Evolutionary conservation across 2,888 invertebrate species (phyloP), one percentile per base, ranked within the genome.

Genomic region (Poecilobothrus nobilitatus): DNA sequence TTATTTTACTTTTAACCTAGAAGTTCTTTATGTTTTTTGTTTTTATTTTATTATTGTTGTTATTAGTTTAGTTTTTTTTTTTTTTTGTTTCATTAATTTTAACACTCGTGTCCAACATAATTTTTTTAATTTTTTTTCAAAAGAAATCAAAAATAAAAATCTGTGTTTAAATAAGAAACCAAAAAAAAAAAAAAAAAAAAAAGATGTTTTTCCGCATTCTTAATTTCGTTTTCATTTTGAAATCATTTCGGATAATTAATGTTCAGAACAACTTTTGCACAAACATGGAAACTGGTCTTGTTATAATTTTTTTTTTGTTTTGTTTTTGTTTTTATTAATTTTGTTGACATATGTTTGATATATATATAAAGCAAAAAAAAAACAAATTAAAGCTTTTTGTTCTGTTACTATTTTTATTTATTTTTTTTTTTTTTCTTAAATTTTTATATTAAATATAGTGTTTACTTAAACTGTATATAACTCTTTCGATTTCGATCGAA

Each of bases 161-260:
- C 41, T 15, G 15, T 12, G 41, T 41, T 15, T 15, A 41, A 41
- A 41, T 41, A 41, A 15, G n/a, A n/a, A n/a, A n/a, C n/a, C n/a
- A n/a, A n/a, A n/a, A n/a, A n/a, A n/a, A n/a, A 18, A 18, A 3
- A 53, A 1, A 18, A 18, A 53, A 18, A 53, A 18, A 53, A 53
- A 53, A 53, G 53, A 53, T 53, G 53, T 53, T 53, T 53, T 53
- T 53, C 53, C 53, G 53, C 53, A 53, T 53, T 53, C 53, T 53
- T 53, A 53, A 53, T 53, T 53, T 53, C 53, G 53, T 53, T 53
- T 53, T 53, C 53, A 53, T 53, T 53, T 53, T 53, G 18, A 53
- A 53, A 53, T n/a, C 18, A 18, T 53, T 53, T n/a, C 15, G 15
- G 18, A 53, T 53, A 53, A 53, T 53, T 53, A 53, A 53, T 53